phyloP scores from a whole-genome alignment of 2,888 invertebrate species.

The Apotomis turbidana region DNA sequence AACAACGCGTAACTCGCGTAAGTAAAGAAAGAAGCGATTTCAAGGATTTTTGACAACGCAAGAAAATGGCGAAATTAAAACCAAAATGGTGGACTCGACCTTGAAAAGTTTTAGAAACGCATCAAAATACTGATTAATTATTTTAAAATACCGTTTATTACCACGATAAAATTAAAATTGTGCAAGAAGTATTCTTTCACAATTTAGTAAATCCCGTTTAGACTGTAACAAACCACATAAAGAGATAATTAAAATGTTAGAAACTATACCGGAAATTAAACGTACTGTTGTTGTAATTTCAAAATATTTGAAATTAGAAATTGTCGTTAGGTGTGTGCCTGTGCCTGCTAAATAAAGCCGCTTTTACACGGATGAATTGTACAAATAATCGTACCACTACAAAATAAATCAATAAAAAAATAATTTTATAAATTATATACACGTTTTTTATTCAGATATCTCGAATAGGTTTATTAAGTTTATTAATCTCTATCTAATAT shows the following conservation, averaged over 20 bases:
- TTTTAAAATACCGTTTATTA: neutral
- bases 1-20: constrained; percentile 57
- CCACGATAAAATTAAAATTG: too few relatives aligned
- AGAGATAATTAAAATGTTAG: neutral
- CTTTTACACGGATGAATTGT: neutral
- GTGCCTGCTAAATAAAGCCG: constrained; percentile 6
- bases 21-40: constrained; percentile 61
- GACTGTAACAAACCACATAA: neutral
- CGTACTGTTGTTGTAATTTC: neutral
- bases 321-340: constrained; percentile 27
- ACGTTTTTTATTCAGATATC: too few relatives aligned
- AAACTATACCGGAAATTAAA: constrained; percentile 7
- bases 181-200: too few relatives aligned
- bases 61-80: constrained; percentile 55
- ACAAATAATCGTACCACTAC: neutral
- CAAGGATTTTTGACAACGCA: constrained; percentile 43
- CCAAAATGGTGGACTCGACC: constrained; percentile 50
- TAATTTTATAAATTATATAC: too few relatives aligned
- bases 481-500: too few relatives aligned
- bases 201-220: too few relatives aligned
- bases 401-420: neutral
- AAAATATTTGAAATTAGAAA: constrained; percentile 32
- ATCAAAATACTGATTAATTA: constrained; percentile 1
- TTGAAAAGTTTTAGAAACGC: constrained; percentile 45
- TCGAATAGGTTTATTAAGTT: too few relatives aligned